Evolutionary conservation across 2,797 vertebrate species (phyloP), one percentile per base, ranked within the genome.

Genomic region (Sternotherus odoratus): DNA sequence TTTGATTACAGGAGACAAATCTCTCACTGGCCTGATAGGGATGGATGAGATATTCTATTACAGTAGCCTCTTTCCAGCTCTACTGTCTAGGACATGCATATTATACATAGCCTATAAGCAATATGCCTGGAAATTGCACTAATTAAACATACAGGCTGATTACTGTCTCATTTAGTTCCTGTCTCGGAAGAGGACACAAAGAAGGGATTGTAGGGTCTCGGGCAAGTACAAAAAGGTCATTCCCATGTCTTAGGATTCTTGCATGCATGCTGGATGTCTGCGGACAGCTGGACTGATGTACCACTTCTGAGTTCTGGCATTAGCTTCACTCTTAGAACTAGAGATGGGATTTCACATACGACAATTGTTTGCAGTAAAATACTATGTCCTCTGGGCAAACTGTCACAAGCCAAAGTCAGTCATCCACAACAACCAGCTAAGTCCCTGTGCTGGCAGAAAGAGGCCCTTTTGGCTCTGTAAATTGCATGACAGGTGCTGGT

Each of bases 151-250:
- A 86, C 30, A 86, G 60, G 74, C 85, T 79, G 54, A 79, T 46
- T 89, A 50, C 87, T 69, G 93, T 83, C 88, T 95, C 79, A 63
- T 79, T 88, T 78, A 89, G 83, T 91, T 96, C 88, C 94, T 95
- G 85, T 77, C 91, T 86, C 53, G 36, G 49, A 94, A 86, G 23
- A 72, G 13, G 66, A 74, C 79, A 89, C 92, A 95, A 95, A 93
- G 81, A 86, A 83, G 43, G 56, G 50, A 92, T 77, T 95, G 88
- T 86, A 82, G 79, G 90, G 51, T 51, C 21, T 86, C 92, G 60
- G 43, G 83, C 77, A 94, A 77, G 6, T 0, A 0, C 21, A 24
- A 66, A 86, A 81, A 50, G 86, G 26, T 43, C 82, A 88, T 91
- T 46, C 54, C 79, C 81, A 60, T 12, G 79, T 8, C 75, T 95